Conservation (phyloP, 1,140 invertebrate genomes). For the Lordiphosa clarofinis region DNA sequence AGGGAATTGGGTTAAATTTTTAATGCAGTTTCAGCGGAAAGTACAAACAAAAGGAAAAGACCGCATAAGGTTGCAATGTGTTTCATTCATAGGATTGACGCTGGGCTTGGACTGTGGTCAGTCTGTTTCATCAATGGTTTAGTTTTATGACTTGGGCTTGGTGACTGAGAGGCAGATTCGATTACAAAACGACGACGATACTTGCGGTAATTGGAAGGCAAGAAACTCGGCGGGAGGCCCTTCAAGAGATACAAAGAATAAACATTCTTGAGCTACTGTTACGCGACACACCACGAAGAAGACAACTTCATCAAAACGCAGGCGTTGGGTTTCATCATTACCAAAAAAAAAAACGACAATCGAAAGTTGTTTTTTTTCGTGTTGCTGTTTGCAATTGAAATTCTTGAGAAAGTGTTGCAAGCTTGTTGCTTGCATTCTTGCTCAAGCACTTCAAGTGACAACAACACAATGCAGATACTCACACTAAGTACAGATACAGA, state of each 20-base stretch:
- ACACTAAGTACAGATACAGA: slow-evolving; percentile 5
- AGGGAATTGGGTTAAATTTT: slow-evolving; percentile 52
- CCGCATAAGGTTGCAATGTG: slow-evolving; percentile 61
- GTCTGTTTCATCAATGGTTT: slow-evolving; percentile 55
- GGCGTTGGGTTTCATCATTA: slow-evolving; percentile 33
- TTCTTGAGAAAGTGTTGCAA: slow-evolving; percentile 73
- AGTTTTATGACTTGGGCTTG: background rate
- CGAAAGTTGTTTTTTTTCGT: slow-evolving; percentile 66
- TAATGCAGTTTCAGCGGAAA: slow-evolving; percentile 48
- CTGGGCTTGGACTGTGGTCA: slow-evolving; percentile 30
- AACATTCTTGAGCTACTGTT: slow-evolving; percentile 67
- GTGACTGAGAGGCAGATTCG: slow-evolving; percentile 29
- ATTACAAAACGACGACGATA: slow-evolving; percentile 50
- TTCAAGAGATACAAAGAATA: slow-evolving; percentile 24
- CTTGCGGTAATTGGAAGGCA: slow-evolving; percentile 50
- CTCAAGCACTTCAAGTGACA: slow-evolving; percentile 71
- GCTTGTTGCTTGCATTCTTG: slow-evolving; percentile 10
- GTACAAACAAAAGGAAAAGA: slow-evolving; percentile 32
- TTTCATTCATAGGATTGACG: slow-evolving; percentile 24
- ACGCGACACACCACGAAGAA: slow-evolving; percentile 18
- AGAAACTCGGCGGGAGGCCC: slow-evolving; percentile 30
- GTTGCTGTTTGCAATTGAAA: slow-evolving; percentile 41
- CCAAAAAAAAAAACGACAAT: slow-evolving; percentile 29
- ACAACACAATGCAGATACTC: slow-evolving; percentile 36
- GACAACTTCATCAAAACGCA: slow-evolving; percentile 54